Evolutionary conservation across 2,113 vertebrate genomes (phyloP).

Genomic region (Caranx ignobilis): DNA sequence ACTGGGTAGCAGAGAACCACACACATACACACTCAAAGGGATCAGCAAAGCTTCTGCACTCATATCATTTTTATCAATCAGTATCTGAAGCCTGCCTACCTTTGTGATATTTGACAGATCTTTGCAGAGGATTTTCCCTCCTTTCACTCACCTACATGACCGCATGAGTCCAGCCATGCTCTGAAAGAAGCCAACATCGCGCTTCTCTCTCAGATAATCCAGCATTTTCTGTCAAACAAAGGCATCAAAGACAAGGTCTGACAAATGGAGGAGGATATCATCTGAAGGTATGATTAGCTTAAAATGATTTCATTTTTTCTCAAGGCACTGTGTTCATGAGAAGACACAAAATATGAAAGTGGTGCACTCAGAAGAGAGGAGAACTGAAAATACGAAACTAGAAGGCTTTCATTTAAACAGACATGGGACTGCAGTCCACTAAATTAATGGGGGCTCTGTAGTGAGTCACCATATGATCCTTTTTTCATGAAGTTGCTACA

Average conservation of each 20-base stretch:
- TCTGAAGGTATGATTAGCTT: conserved; percentile 9
- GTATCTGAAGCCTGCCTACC: background rate
- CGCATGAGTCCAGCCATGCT: conserved; percentile 93
- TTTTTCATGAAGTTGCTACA: no score
- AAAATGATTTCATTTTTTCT: background rate
- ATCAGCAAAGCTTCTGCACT: conserved; percentile 22
- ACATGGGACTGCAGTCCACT: background rate
- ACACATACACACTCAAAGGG: background rate
- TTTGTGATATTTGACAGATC: conserved; percentile 17
- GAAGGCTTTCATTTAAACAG: background rate
- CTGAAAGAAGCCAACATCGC: conserved; percentile 95
- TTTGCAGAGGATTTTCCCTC: background rate
- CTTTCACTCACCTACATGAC: conserved; percentile 90
- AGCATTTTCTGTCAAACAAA: conserved; percentile 93
- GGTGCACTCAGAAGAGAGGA: background rate
- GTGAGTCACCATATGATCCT: background rate
- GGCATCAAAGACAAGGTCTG: conserved; percentile 41
- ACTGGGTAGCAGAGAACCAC: conserved; percentile 72
- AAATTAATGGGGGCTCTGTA: background rate
- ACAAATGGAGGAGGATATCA: conserved; percentile 4
- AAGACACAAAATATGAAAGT: background rate
- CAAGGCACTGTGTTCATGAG: background rate
- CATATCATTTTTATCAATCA: conserved; percentile 8
- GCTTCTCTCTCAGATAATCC: conserved; percentile 92
- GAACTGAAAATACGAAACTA: background rate